A percentile compares a stretch with the other conserved stretches of the same genome.
phyloP scores from a whole-genome alignment of 2,888 invertebrate species.

The Sesamia inferens region DNA sequence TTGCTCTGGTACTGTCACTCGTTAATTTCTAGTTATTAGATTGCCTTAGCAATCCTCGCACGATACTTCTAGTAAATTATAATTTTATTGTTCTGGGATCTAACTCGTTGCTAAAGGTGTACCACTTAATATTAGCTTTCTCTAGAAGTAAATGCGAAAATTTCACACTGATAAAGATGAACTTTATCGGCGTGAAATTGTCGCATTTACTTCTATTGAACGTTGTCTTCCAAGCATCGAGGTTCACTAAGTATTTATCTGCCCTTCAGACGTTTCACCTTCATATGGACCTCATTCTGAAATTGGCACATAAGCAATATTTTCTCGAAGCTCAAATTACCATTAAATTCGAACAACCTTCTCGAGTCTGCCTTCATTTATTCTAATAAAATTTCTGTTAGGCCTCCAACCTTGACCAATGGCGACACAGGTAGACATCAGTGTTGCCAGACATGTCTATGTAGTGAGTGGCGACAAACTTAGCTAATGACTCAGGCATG shows the following conservation, averaged over 20 bases:
- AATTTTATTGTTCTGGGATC: slow-evolving; percentile 32
- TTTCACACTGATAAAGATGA: not conserved
- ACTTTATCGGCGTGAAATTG: no score
- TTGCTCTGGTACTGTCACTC: slow-evolving; percentile 61
- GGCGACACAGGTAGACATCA: slow-evolving; percentile 30
- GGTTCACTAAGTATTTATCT: slow-evolving; percentile 23
- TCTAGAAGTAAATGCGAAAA: not conserved
- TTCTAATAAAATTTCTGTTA: slow-evolving; percentile 30
- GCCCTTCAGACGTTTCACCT: slow-evolving; percentile 42
- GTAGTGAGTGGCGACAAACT: slow-evolving; percentile 29
- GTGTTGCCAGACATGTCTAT: slow-evolving; percentile 47
- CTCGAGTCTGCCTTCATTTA: slow-evolving; percentile 16
- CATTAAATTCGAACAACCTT: slow-evolving; percentile 35
- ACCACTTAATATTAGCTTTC: not conserved
- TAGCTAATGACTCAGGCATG: slow-evolving; percentile 47
- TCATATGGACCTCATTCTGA: slow-evolving; percentile 14
- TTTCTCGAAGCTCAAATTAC: slow-evolving; percentile 14
- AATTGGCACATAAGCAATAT: slow-evolving; percentile 26
- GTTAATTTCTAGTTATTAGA: slow-evolving; percentile 53
- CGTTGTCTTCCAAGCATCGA: slow-evolving; percentile 14
- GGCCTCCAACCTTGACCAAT: slow-evolving; percentile 49
- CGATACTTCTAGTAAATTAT: slow-evolving; percentile 59
- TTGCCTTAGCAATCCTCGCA: slow-evolving; percentile 54
- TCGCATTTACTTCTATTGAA: no score
- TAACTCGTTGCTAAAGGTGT: not conserved